A percentile compares a stretch with the other conserved stretches of the same genome.
phyloP scores from a whole-genome alignment of 2,888 invertebrate species.

The Agonopterix arenella region DNA sequence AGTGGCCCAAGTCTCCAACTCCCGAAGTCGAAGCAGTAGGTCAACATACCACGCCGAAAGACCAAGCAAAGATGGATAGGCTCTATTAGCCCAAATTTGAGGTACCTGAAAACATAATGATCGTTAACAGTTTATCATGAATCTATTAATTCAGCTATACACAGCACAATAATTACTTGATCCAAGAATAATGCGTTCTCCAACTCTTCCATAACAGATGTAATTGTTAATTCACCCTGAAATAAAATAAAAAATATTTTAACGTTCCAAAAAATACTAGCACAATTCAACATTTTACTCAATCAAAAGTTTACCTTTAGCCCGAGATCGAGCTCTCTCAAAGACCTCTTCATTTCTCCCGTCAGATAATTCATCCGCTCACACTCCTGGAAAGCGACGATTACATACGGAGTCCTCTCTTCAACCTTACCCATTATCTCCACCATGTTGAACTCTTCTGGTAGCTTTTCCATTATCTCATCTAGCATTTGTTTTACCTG shows the following conservation, averaged over 20 bases:
- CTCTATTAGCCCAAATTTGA: constrained; percentile 88
- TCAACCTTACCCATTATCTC: constrained; percentile 97
- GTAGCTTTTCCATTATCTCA: constrained; percentile 95
- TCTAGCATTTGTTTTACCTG: constrained; percentile 96
- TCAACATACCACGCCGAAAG: constrained; percentile 96
- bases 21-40: constrained; percentile 88
- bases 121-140: too few relatives aligned
- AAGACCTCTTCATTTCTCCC: constrained; percentile 91
- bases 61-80: constrained; percentile 94
- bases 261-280: too few relatives aligned
- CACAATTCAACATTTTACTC: too few relatives aligned
- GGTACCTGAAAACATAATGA: constrained; percentile 78
- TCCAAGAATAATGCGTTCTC: constrained; percentile 95
- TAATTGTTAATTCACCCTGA: constrained; percentile 95
- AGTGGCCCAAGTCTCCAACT: constrained; percentile 95
- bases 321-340: constrained; percentile 94
- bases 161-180: constrained; percentile 70
- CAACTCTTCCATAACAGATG: constrained; percentile 96
- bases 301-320: constrained; percentile 81
- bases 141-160: neutral
- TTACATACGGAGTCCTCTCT: constrained; percentile 96
- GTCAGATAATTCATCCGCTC: constrained; percentile 97
- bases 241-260: constrained; percentile 5
- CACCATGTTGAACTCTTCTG: constrained; percentile 96
- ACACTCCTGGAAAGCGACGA: constrained; percentile 96